phyloP scores from a whole-genome alignment of 2,888 invertebrate species.

The Brenthis daphne region DNA sequence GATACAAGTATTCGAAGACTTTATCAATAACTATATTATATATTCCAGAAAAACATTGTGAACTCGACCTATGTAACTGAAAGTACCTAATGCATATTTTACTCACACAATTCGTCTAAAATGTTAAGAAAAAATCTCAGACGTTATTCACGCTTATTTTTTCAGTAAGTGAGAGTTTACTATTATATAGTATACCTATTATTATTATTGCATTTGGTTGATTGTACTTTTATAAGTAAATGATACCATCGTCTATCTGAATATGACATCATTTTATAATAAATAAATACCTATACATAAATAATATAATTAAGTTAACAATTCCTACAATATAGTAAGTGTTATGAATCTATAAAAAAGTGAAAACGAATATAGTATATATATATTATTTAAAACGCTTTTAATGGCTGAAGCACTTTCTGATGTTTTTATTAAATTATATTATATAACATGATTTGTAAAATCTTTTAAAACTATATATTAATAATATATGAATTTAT shows the following conservation, averaged over 20 bases:
- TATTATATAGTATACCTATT: background rate
- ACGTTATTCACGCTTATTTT: background rate
- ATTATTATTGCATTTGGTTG: background rate
- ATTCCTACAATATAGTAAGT: no score
- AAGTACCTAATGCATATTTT: background rate
- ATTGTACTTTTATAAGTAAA: no score
- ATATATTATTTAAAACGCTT: constrained; percentile 1
- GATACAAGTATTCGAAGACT: no score
- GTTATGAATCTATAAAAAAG: no score
- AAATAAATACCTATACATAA: no score
- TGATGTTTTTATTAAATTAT: constrained; percentile 18
- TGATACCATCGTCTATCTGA: no score
- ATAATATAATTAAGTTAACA: no score
- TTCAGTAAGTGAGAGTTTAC: background rate
- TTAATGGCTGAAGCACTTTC: constrained; percentile 23
- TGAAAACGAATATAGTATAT: background rate
- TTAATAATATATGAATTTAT: constrained; percentile 31
- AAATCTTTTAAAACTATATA: constrained; percentile 28
- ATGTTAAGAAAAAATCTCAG: background rate
- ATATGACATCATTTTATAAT: no score
- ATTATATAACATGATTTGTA: constrained; percentile 20
- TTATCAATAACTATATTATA: no score
- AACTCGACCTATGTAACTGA: no score
- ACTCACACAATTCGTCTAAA: background rate
- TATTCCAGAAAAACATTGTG: no score